Base-by-base conservation (phyloP, 1,140 invertebrate genomes). In the Propsilocerus akamusi region DNA sequence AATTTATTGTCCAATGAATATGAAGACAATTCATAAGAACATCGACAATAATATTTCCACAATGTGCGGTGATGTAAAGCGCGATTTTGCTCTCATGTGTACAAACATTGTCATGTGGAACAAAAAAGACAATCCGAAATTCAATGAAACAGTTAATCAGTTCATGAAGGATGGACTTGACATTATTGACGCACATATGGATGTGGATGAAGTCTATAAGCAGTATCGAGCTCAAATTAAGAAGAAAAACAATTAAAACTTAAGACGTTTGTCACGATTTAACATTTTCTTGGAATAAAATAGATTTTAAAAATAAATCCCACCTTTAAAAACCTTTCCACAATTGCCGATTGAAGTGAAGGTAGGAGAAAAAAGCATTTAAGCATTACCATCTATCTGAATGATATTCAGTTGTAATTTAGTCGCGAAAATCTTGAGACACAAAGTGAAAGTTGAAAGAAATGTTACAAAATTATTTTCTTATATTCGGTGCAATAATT, bases 401-500 rank as follows among this genome's bases (percentile, higher is more conserved):
- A n/a, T n/a, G n/a, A n/a, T n/a, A n/a, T n/a, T n/a, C n/a, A n/a
- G n/a, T n/a, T n/a, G n/a, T n/a, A n/a, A n/a, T n/a, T n/a, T n/a
- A n/a, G n/a, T n/a, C n/a, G n/a, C n/a, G n/a, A n/a, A n/a, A n/a
- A n/a, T n/a, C n/a, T n/a, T n/a, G n/a, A n/a, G n/a, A n/a, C n/a
- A n/a, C n/a, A n/a, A n/a, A n/a, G n/a, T n/a, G n/a, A n/a, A n/a
- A n/a, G n/a, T n/a, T n/a, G n/a, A n/a, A n/a, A n/a, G n/a, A n/a
- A n/a, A n/a, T n/a, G n/a, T n/a, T 52, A 26, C 8, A 41, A n/a
- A n/a, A 14, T 34, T 17, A 25, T 52, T 20, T 26, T 53, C 20
- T 26, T 55, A 20, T 26, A 57, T 11, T 34, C 48, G 5, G 22
- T 49, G 24, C 46, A n/a, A n/a, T 55, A 26, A 37, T 54, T 10